A percentile compares a stretch with the other conserved stretches of the same genome.
Evolutionary conservation across 2,113 vertebrate species (phyloP).

Genomic region (Callocephalon fimbriatum): DNA sequence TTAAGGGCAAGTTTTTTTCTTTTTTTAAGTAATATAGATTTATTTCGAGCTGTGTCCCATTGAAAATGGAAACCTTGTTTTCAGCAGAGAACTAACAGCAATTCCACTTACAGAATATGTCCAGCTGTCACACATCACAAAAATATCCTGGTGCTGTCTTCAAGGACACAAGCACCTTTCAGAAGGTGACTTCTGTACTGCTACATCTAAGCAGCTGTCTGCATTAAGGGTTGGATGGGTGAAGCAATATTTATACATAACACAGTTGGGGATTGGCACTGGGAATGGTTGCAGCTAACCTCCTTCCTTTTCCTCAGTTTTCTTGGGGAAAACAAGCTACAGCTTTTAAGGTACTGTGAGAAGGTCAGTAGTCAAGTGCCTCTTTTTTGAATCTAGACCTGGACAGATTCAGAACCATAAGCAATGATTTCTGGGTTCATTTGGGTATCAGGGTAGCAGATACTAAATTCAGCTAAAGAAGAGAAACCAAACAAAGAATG

Average conservation of each 20-base stretch:
- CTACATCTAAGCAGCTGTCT: background rate
- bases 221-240: background rate
- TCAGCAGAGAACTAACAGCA: background rate
- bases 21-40: background rate
- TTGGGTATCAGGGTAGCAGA: background rate
- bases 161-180: background rate
- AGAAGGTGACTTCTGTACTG: background rate
- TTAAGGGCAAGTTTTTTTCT: background rate
- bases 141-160: background rate
- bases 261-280: background rate
- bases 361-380: background rate
- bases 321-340: background rate
- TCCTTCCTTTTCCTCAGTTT: background rate
- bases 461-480: background rate
- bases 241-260: background rate
- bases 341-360: background rate
- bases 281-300: background rate
- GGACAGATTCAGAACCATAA: accelerated
- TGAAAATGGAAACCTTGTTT: conserved; percentile 14
- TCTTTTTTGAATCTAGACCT: background rate
- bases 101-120: background rate
- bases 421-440: background rate
- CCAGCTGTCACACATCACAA: background rate
- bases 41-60: background rate
- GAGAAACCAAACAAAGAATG: accelerated